Base-by-base conservation (phyloP, 2,888 invertebrate species). In the Polyommatus iphigenia region DNA sequence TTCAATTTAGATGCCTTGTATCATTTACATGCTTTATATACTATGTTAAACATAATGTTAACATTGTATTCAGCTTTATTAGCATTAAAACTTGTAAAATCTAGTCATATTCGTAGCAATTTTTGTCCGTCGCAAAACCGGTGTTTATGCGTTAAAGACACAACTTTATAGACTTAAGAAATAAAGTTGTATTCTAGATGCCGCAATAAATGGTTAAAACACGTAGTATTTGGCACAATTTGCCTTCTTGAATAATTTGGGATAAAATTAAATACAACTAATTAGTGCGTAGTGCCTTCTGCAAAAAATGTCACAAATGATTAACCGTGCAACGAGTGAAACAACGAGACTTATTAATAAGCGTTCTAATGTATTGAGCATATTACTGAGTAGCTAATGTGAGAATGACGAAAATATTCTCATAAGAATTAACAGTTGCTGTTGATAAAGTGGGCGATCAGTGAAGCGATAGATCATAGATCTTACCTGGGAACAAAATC, bases 201-300 rank as follows among this genome's bases (percentile, higher is more conserved):
- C 54, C 5, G 18, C 18, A 18, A 3, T 18, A 3, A 75, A 54
- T 18, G 24, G 5, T 41, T 46, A 46, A 46, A 72, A 71, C 41
- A 8, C 20, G 8, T 10, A 50, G 73, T 50, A 80, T 54, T 20
- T 41, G 54, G 46, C n/a, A 78, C 77, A 46, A 13, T 41, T 71
- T 78, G 59, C 78, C 54, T 46, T 46, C 46, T 46, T 10, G 10
- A 41, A 10, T 41, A 46, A 46, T 46, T 85, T 84, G 85, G 86
- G 89, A 88, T 90, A 90, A 87, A 89, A 88, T 87, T 89, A 90
- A 54, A 89, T 87, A 67, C 87, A 86, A 84, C 79, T 10, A 78
- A 77, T 84, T 86, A 88, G 85, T 89, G 89, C 91, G 91, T 87
- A 91, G 91, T 91, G 89, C 89, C 91, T 89, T 89, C 90, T 85